Conservation (phyloP, 1,140 invertebrate species). For the Psilanteris sp. region DNA sequence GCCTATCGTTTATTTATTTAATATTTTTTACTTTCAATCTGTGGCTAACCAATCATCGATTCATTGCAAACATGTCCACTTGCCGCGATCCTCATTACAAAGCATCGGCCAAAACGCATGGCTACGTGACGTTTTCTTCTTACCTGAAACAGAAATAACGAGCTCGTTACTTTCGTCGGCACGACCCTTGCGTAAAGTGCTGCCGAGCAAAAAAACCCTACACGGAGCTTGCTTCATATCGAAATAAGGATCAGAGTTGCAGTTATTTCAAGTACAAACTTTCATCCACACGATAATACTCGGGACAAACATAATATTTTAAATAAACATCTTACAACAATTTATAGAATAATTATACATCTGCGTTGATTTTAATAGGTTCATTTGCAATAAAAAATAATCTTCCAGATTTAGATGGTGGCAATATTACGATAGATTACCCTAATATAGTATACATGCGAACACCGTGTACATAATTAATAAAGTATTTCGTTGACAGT, state of each 20-base stretch:
- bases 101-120: slow-evolving; percentile 54
- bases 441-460: no score
- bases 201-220: slow-evolving; percentile 47
- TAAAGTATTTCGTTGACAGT: no score
- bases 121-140: slow-evolving; percentile 64
- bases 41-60: slow-evolving; percentile 50
- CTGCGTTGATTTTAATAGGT: no score
- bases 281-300: slow-evolving; percentile 48
- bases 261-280: slow-evolving; percentile 60
- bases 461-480: no score
- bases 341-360: no score
- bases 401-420: no score
- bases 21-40: slow-evolving; percentile 44
- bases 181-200: slow-evolving; percentile 61
- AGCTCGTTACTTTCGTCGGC: slow-evolving; percentile 64
- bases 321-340: slow-evolving; percentile 37
- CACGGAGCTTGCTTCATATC: slow-evolving; percentile 57
- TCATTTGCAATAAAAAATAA: neutral
- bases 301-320: slow-evolving; percentile 51
- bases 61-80: slow-evolving; percentile 56
- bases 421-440: no score
- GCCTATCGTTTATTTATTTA: slow-evolving; percentile 54
- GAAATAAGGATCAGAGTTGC: slow-evolving; percentile 58
- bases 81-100: slow-evolving; percentile 50
- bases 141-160: slow-evolving; percentile 74